phyloP scores from a whole-genome alignment of 2,113 vertebrate species.

The Cryptoleucopteryx plumbea region DNA sequence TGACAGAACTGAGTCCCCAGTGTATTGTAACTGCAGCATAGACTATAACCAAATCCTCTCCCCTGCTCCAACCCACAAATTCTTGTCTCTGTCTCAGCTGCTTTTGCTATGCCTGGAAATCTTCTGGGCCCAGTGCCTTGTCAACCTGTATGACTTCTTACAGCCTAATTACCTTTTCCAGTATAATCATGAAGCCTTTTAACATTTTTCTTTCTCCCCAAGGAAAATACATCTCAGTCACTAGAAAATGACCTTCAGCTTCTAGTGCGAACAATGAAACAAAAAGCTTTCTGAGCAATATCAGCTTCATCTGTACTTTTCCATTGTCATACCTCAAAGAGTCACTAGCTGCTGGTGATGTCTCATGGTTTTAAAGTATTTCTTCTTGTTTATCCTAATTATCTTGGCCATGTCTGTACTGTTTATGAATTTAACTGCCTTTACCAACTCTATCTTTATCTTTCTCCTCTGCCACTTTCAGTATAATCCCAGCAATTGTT shows the following conservation, averaged over 20 bases:
- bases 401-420: neutral
- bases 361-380: neutral
- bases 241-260: conserved; percentile 44
- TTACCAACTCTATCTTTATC: neutral
- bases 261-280: neutral
- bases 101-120: neutral
- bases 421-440: neutral
- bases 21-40: neutral
- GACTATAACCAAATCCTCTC: neutral
- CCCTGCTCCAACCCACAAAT: neutral
- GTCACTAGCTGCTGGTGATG: neutral
- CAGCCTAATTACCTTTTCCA: conserved; percentile 21
- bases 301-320: conserved; percentile 30
- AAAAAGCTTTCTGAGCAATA: neutral
- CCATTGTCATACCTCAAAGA: neutral
- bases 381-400: neutral
- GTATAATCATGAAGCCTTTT: conserved; percentile 13
- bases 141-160: neutral
- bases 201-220: conserved; percentile 22
- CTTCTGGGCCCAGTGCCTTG: neutral
- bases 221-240: conserved; percentile 23
- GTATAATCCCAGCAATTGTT: neutral
- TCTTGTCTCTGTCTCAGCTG: neutral
- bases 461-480: neutral
- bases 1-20: neutral